Conservation (phyloP, 2,888 invertebrate species). For the Cantharis rufa region DNA sequence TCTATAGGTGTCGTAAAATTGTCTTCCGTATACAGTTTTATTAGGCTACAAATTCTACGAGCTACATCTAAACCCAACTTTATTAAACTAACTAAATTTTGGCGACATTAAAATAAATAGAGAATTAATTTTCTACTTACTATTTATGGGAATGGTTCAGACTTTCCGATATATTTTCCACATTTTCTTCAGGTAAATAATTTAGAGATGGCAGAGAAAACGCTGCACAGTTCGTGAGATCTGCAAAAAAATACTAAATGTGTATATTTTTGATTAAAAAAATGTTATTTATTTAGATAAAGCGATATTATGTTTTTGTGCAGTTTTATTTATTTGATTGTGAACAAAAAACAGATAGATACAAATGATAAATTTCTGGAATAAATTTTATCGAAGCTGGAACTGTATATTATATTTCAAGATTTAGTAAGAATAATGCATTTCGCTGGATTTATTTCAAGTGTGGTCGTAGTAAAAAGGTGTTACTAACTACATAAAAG, state of each 20-base stretch:
- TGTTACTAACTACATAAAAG: neutral
- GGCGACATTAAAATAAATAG: neutral
- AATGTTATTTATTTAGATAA: no score
- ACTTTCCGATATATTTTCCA: constrained; percentile 36
- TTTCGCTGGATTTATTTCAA: neutral
- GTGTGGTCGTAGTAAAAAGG: neutral
- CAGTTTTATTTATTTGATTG: neutral
- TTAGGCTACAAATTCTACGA: neutral
- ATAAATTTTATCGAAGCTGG: neutral
- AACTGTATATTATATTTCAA: neutral
- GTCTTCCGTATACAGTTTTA: constrained; percentile 3
- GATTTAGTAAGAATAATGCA: neutral
- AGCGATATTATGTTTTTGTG: no score
- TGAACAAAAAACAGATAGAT: neutral
- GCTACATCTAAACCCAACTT: neutral
- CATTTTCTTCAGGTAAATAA: constrained; percentile 45
- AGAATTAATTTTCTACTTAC: constrained; percentile 38
- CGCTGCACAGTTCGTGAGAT: constrained; percentile 44
- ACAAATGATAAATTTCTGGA: neutral
- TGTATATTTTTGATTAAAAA: neutral
- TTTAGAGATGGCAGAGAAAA: constrained; percentile 46
- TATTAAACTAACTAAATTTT: neutral
- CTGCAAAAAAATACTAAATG: constrained; percentile 33
- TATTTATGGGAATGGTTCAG: constrained; percentile 35
- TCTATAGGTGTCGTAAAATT: constrained; percentile 16